Evolutionary conservation across 1,140 invertebrate species (phyloP).

Genomic region (Metopolophium dirhodum): DNA sequence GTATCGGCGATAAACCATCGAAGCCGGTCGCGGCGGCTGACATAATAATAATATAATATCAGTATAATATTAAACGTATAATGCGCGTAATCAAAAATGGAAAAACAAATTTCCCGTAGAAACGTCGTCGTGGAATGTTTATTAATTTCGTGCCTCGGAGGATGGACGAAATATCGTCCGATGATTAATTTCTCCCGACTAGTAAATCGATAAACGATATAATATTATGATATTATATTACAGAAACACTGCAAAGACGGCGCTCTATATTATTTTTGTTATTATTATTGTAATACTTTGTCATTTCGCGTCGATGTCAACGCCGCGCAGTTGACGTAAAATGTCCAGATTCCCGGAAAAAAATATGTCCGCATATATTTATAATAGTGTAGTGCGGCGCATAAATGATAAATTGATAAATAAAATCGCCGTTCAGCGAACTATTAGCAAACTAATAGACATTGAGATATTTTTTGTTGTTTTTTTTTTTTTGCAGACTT

Average conservation of each 20-base stretch:
- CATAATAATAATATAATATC: too few relatives aligned
- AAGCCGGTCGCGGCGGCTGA: not conserved
- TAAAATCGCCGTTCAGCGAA: not conserved
- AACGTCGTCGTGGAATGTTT: not conserved
- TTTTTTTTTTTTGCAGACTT: not conserved
- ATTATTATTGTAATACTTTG: constrained; percentile 1
- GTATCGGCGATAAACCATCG: not conserved
- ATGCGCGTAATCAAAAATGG: not conserved
- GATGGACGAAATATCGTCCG: not conserved
- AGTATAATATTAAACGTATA: not conserved
- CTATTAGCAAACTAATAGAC: not conserved
- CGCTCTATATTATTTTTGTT: not conserved
- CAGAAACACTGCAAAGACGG: not conserved
- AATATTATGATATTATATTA: not conserved
- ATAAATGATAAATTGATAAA: not conserved
- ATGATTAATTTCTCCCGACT: not conserved
- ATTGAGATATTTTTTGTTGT: not conserved
- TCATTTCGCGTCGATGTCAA: not conserved
- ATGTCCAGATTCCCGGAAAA: not conserved
- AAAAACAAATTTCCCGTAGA: not conserved
- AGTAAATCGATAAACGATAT: not conserved
- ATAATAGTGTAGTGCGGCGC: not conserved
- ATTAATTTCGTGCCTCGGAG: not conserved
- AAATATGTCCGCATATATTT: not conserved
- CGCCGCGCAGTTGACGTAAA: not conserved